Conservation (phyloP, 2,113 vertebrate genomes). For the Coptodon bakossiorum region DNA sequence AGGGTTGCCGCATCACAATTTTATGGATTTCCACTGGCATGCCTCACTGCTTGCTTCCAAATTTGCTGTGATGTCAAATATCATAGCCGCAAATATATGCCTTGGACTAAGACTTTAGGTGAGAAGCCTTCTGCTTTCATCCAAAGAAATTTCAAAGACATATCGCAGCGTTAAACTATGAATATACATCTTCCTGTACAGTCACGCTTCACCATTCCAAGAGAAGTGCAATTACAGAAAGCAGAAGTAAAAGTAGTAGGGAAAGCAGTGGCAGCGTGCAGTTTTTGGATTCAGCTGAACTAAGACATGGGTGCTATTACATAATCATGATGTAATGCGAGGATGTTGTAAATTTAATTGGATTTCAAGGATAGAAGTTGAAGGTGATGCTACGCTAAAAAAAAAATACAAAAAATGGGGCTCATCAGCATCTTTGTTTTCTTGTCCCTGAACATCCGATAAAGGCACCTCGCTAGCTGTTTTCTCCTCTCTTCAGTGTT, state of each 20-base stretch:
- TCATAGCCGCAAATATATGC: background rate
- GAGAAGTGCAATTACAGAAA: background rate
- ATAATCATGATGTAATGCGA: constrained; percentile 3
- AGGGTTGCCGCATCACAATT: background rate
- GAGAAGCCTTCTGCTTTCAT: background rate
- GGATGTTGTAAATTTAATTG: background rate
- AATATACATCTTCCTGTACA: background rate
- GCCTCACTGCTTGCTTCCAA: background rate
- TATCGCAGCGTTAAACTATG: background rate
- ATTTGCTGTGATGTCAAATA: background rate
- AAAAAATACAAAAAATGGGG: background rate
- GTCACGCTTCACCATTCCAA: background rate
- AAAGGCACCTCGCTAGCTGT: constrained; percentile 32
- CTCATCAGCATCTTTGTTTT: constrained; percentile 35
- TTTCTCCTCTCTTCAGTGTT: constrained; percentile 26
- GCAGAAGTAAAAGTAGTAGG: background rate
- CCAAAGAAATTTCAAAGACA: background rate
- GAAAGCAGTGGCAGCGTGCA: background rate
- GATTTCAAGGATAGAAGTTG: constrained; percentile 3
- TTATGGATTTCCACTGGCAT: background rate
- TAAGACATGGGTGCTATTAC: constrained; percentile 12
- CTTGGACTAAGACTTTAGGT: background rate
- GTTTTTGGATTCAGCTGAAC: background rate
- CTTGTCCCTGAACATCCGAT: constrained; percentile 8
- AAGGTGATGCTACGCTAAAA: constrained; percentile 15